Base-by-base conservation (phyloP, 2,888 invertebrate genomes). In the Tachina fera region DNA sequence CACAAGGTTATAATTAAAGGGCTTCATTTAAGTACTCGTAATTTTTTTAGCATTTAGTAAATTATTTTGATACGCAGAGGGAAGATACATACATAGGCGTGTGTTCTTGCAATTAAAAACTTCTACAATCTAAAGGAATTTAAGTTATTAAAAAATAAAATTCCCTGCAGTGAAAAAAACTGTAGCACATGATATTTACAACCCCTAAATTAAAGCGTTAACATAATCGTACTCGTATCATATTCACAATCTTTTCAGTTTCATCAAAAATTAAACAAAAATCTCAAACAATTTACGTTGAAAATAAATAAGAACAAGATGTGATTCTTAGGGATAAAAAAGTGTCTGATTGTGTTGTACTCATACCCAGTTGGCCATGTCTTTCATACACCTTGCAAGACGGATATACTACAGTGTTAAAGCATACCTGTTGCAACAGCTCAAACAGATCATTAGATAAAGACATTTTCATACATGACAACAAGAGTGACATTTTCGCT, bases 131-230 rank as follows among this genome's bases (percentile, higher is more conserved):
- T 71, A 76, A 22, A 70, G 3, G 56, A 82, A 56, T 56, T 56
- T 58, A 9, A 68, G 53, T 11, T 22, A 43, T 60, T 16, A 41
- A 45, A 58, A 68, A 39, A n/a, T 61, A 74, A 81, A 58, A 60
- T 60, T 72, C 77, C 58, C 77, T 43, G 60, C 67, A 72, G 58
- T 70, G 43, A 19, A 71, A 14, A 63, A 6, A 31, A 31, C 19
- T 22, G 4, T 43, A n/a, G 19, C 47, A 83, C 63, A 77, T 72
- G 71, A 77, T 72, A 70, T 77, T 72, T 63, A 58, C 83, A 78
- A 78, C 77, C 83, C 83, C 83, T 60, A 65, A 77, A 83, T 60
- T 19, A 78, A 86, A 77, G 71, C 65, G 75, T 58, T 72, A 72
- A 80, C 47, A 19, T 47, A 72, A 6, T 31, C 31, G 31, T 47